phyloP scores from a whole-genome alignment of 2,113 vertebrate species.

The Corvus moneduloides region DNA sequence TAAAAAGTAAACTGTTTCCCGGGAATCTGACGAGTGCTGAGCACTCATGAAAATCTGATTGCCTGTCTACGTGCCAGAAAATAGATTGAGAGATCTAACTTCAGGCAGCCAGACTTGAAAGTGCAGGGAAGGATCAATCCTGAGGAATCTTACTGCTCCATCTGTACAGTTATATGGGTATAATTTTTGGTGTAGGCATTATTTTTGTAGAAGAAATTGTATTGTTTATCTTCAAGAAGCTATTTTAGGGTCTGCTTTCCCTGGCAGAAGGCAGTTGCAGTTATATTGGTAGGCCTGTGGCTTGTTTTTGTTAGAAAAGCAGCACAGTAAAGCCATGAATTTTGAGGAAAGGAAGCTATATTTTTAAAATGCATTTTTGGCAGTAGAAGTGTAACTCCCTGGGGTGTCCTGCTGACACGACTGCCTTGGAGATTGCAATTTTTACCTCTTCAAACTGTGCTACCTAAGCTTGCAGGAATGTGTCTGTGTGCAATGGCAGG shows the following conservation, averaged over 20 bases:
- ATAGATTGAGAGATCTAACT: neutral
- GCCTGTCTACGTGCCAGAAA: neutral
- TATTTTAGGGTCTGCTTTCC: neutral
- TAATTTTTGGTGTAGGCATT: neutral
- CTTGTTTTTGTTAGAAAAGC: neutral
- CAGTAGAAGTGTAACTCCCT: neutral
- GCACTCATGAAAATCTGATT: neutral
- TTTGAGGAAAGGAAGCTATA: neutral
- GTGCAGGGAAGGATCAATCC: neutral
- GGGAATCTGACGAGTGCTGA: neutral
- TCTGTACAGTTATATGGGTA: neutral
- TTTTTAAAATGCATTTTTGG: neutral
- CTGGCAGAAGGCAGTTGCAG: neutral
- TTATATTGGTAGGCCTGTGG: neutral
- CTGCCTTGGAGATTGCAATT: neutral
- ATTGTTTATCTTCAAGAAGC: neutral
- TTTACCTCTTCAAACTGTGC: neutral
- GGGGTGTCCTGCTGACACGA: neutral
- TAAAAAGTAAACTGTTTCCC: neutral
- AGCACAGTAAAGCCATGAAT: neutral
- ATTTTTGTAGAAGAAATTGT: neutral
- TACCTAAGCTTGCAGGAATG: neutral
- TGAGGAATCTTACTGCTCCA: neutral
- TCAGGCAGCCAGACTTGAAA: neutral
- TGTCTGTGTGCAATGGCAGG: fast-evolving